Conservation (phyloP, 2,888 invertebrate species). For the Lysandra coridon region DNA sequence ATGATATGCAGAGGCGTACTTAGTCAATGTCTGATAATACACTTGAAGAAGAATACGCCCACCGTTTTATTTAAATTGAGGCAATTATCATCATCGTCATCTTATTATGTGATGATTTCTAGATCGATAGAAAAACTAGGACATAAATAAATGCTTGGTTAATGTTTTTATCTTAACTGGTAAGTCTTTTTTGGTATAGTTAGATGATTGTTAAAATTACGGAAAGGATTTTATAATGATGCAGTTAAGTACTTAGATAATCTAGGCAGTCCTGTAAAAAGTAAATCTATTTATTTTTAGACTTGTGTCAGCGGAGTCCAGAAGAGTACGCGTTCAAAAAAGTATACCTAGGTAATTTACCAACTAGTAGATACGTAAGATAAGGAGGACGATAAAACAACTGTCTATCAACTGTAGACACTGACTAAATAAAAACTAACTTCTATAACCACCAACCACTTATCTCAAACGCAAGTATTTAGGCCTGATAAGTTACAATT, state of each 20-base stretch:
- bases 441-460: neutral
- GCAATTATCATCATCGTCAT: neutral
- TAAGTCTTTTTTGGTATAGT: too few relatives aligned
- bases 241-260: too few relatives aligned
- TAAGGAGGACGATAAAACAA: neutral
- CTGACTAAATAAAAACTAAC: slow-evolving; percentile 12
- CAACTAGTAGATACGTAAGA: neutral
- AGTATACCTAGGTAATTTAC: neutral
- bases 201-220: too few relatives aligned
- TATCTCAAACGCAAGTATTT: slow-evolving; percentile 5
- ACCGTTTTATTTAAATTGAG: neutral
- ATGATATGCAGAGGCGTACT: neutral
- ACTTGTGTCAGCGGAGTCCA: too few relatives aligned
- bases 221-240: too few relatives aligned
- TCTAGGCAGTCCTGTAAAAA: too few relatives aligned
- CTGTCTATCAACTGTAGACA: neutral
- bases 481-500: neutral
- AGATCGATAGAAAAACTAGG: too few relatives aligned
- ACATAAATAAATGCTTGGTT: too few relatives aligned
- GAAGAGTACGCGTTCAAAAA: neutral
- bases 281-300: too few relatives aligned
- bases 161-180: too few relatives aligned
- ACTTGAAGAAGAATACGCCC: neutral
- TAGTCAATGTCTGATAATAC: neutral
- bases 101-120: too few relatives aligned